Conservation (phyloP, 2,113 vertebrate species). For the Cyanoramphus novaezelandiae region DNA sequence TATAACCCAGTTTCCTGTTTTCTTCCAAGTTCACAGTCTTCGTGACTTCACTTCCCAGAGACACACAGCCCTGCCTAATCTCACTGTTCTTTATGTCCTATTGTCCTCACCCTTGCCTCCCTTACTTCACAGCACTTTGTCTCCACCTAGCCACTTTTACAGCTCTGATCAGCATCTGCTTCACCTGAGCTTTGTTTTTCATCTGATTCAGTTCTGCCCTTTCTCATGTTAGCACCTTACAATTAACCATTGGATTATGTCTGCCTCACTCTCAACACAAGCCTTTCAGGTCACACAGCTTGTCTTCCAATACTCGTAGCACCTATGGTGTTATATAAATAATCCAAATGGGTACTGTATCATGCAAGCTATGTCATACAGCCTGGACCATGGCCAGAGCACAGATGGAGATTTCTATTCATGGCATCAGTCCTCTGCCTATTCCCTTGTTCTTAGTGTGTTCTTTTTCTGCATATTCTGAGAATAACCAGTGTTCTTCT, state of each 20-base stretch:
- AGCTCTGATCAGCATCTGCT: background rate
- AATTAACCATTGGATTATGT: background rate
- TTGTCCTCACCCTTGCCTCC: background rate
- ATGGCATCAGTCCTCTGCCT: background rate
- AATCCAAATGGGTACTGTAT: background rate
- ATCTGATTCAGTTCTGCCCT: background rate
- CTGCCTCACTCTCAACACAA: background rate
- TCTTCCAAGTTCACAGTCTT: background rate
- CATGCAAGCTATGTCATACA: background rate
- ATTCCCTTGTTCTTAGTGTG: background rate
- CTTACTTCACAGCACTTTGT: slow-evolving; percentile 12
- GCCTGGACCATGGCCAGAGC: background rate
- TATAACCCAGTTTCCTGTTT: background rate
- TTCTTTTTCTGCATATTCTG: background rate
- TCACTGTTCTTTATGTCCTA: background rate
- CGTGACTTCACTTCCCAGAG: background rate
- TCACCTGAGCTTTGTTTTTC: background rate
- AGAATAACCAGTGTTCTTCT: background rate
- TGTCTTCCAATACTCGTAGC: background rate
- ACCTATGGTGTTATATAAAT: slow-evolving; percentile 1
- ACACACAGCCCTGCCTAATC: background rate
- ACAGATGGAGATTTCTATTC: slow-evolving; percentile 31
- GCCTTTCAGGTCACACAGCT: background rate
- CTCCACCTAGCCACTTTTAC: slow-evolving; percentile 11
- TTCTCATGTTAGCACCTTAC: background rate